Conservation (phyloP, 2,888 invertebrate species). For the Himalopsyche anomala region DNA sequence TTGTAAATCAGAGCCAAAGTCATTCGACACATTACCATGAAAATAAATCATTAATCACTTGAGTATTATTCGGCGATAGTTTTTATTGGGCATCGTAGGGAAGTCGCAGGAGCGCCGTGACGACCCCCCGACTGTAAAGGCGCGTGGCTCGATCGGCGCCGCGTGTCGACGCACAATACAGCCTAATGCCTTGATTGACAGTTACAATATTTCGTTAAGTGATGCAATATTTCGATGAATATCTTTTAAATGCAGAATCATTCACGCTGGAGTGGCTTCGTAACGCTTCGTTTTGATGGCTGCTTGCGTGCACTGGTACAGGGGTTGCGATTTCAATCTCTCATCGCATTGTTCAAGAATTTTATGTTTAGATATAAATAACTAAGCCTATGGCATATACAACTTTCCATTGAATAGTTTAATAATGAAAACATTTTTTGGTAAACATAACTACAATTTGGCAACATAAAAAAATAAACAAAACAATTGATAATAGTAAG, state of each 20-base stretch:
- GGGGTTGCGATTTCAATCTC: slow-evolving; percentile 16
- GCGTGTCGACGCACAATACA: slow-evolving; percentile 70
- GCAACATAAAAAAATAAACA: too few species aligned
- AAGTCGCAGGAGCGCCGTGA: slow-evolving; percentile 19
- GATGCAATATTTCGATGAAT: slow-evolving; percentile 79
- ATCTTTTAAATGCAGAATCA: slow-evolving; percentile 68
- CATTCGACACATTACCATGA: background rate
- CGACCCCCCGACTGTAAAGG: slow-evolving; percentile 48
- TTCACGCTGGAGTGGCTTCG: slow-evolving; percentile 56
- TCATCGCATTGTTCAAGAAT: background rate
- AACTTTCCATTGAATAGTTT: too few species aligned
- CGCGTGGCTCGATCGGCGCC: slow-evolving; percentile 68
- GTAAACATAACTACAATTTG: too few species aligned
- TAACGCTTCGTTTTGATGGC: slow-evolving; percentile 36
- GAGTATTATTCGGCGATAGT: background rate
- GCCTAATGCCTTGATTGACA: slow-evolving; percentile 79
- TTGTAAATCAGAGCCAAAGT: background rate
- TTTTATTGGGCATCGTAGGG: slow-evolving; percentile 3
- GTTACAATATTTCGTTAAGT: slow-evolving; percentile 79
- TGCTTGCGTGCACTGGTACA: slow-evolving; percentile 17
- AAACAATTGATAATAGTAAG: too few species aligned
- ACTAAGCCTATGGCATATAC: too few species aligned
- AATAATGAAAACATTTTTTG: too few species aligned
- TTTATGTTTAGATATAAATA: background rate
- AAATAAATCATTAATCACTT: slow-evolving; percentile 6